These are phyloP conservation scores for Neomonachus schauinslandi DNA, from an alignment of 2,113 vertebrate species.

Conservation along the genomic window DNA sequence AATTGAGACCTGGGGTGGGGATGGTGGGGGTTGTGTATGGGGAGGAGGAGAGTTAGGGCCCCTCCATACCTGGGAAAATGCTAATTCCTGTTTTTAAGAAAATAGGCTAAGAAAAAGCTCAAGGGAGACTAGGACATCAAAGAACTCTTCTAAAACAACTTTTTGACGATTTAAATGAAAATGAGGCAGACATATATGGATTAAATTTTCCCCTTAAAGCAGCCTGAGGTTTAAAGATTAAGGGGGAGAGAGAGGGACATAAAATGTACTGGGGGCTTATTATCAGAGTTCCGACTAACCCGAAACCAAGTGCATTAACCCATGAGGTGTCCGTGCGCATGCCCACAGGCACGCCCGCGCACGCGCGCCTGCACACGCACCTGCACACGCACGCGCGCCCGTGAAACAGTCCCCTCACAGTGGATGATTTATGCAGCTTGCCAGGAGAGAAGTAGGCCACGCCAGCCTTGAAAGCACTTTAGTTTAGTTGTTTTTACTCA, in stretches of 20 bases:
- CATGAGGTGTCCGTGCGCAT: not conserved
- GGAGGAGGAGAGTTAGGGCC: not conserved
- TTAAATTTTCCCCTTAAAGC: slow-evolving; percentile 81
- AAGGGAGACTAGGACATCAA: slow-evolving; percentile 83
- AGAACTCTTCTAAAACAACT: slow-evolving; percentile 82
- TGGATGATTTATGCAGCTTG: slow-evolving; percentile 87
- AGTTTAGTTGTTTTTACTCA: slow-evolving; percentile 85
- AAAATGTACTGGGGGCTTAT: slow-evolving; percentile 54
- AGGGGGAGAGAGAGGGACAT: slow-evolving; percentile 62
- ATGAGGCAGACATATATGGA: slow-evolving; percentile 81
- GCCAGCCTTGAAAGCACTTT: slow-evolving; percentile 87
- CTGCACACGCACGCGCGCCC: not conserved
- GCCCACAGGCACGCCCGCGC: rapidly evolving
- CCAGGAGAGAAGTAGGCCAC: slow-evolving; percentile 86
- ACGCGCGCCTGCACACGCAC: not conserved
- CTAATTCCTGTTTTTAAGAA: slow-evolving; percentile 83
- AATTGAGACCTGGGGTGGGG: not conserved
- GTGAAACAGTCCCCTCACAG: slow-evolving; percentile 73
- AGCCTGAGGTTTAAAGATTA: slow-evolving; percentile 81
- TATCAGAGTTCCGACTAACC: slow-evolving; percentile 44
- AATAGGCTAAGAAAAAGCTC: slow-evolving; percentile 83
- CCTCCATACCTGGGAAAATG: slow-evolving; percentile 71
- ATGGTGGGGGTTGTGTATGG: not conserved
- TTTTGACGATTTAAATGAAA: slow-evolving; percentile 82
- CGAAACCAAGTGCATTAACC: slow-evolving; percentile 60